Evolutionary conservation across 2,113 vertebrate species (phyloP).

Genomic region (Laterallus jamaicensis): DNA sequence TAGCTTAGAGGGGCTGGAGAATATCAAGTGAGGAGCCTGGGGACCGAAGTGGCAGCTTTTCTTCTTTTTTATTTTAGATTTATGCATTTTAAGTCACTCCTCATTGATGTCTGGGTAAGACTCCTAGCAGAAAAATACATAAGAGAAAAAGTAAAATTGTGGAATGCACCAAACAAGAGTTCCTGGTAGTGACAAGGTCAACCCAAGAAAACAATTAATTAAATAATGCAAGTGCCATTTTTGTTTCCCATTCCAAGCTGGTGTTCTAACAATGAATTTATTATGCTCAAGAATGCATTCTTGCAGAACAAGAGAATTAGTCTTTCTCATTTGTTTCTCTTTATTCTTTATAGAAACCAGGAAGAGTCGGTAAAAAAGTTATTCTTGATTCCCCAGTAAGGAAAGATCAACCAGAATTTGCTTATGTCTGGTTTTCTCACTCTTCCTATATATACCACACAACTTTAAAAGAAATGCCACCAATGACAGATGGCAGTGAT

Average conservation of each 20-base stretch:
- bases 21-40: neutral
- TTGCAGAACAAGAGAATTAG: neutral
- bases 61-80: neutral
- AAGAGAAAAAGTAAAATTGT: neutral
- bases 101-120: neutral
- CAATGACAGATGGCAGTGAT: neutral
- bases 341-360: neutral
- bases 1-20: conserved; percentile 4
- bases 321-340: neutral
- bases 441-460: neutral
- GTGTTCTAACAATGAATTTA: neutral
- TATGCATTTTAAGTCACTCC: conserved; percentile 11
- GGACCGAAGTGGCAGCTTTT: neutral
- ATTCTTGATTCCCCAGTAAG: neutral
- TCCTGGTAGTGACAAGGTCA: neutral
- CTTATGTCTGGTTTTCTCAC: neutral
- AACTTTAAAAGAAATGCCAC: neutral
- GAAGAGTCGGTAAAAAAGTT: neutral
- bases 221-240: neutral
- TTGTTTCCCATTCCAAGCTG: neutral
- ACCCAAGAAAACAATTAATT: neutral
- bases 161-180: neutral
- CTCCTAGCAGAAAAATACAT: neutral
- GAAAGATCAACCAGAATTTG: neutral
- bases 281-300: neutral